Evolutionary conservation across 2,888 invertebrate species (phyloP).

Genomic region (Druceiella hillmani): DNA sequence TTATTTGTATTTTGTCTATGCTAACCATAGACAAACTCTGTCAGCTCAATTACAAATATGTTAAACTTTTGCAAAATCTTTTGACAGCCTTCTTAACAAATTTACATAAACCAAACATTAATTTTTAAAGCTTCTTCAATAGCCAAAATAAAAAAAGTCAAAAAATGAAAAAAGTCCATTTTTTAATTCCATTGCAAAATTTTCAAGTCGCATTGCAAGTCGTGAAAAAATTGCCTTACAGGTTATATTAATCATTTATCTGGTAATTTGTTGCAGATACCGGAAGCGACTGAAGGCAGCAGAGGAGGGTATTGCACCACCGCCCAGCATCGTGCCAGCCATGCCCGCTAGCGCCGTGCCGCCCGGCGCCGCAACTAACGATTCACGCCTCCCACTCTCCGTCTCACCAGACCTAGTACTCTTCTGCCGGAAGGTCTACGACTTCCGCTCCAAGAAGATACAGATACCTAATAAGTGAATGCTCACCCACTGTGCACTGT

Average conservation of each 20-base stretch:
- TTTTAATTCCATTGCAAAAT: not conserved
- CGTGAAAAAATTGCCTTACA: slow-evolving; percentile 2
- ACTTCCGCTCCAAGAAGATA: slow-evolving; percentile 83
- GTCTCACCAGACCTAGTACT: slow-evolving; percentile 79
- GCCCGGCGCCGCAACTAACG: slow-evolving; percentile 43
- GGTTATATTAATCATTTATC: not conserved
- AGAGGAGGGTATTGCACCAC: slow-evolving; percentile 68
- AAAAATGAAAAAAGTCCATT: not conserved
- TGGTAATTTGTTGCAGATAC: slow-evolving; percentile 56
- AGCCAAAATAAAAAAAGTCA: too few relatives aligned
- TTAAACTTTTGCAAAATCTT: too few relatives aligned
- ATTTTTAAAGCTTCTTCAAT: too few relatives aligned
- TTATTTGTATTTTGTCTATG: too few relatives aligned
- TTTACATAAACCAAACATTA: too few relatives aligned
- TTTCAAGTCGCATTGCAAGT: too few relatives aligned
- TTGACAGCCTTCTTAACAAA: too few relatives aligned
- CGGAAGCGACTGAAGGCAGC: slow-evolving; percentile 73
- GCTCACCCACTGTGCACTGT: too few relatives aligned
- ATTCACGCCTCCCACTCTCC: slow-evolving; percentile 59
- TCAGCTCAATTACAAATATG: too few relatives aligned
- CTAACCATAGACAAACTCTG: too few relatives aligned
- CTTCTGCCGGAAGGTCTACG: slow-evolving; percentile 92
- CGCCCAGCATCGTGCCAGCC: slow-evolving; percentile 69
- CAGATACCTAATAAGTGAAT: slow-evolving; percentile 45
- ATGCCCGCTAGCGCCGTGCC: slow-evolving; percentile 55